A percentile compares a stretch with the other conserved stretches of the same genome.
Evolutionary conservation across 1,140 invertebrate genomes (phyloP).

Genomic region (Drosophila orosa): DNA sequence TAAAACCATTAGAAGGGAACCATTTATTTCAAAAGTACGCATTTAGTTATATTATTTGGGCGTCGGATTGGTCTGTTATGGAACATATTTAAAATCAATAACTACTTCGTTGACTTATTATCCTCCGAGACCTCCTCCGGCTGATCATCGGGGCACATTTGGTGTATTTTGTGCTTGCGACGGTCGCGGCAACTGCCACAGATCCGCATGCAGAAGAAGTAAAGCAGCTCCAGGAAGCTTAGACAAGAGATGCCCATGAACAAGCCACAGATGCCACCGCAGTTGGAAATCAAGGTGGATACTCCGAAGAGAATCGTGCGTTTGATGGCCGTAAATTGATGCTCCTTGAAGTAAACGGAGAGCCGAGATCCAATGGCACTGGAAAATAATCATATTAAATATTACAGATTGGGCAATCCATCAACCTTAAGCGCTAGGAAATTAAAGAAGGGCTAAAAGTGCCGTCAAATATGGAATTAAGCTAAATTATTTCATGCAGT

Average conservation of each 20-base stretch:
- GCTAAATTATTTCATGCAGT: no score
- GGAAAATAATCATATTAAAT: not conserved
- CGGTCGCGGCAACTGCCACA: conserved; percentile 74
- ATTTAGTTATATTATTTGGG: not conserved
- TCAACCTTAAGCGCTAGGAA: not conserved
- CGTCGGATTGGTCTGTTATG: no score
- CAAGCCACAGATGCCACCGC: conserved; percentile 88
- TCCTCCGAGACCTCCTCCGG: conserved; percentile 15
- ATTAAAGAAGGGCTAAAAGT: not conserved
- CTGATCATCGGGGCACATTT: conserved; percentile 43
- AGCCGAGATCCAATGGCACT: conserved; percentile 78
- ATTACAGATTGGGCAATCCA: not conserved
- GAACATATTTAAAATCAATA: not conserved
- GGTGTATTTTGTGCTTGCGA: conserved; percentile 61
- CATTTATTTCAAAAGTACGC: conserved; percentile 8
- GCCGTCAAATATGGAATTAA: not conserved
- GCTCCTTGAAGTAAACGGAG: conserved; percentile 87
- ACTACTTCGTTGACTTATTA: conserved; percentile 26
- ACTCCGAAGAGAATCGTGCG: conserved; percentile 87
- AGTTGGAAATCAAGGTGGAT: conserved; percentile 88
- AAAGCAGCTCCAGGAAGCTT: conserved; percentile 86
- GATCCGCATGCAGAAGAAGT: conserved; percentile 82
- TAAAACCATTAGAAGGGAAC: no score
- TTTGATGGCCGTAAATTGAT: conserved; percentile 87
- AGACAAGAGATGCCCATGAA: conserved; percentile 87